Evolutionary conservation across 2,113 vertebrate species (phyloP).

Genomic region (Corythornis vintsioides): DNA sequence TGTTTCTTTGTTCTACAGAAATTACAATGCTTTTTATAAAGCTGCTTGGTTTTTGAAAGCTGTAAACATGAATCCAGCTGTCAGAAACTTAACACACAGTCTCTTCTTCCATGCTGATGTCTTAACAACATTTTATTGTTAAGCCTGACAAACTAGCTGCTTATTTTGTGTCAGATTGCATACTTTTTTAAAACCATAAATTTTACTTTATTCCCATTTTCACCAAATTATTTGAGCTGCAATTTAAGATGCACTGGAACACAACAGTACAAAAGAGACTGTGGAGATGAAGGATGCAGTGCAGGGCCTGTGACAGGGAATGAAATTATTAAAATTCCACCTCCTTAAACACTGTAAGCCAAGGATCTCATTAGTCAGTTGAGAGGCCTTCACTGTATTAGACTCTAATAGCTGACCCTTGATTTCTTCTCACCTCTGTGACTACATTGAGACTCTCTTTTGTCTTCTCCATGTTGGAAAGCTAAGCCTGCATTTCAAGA

Average conservation of each 20-base stretch:
- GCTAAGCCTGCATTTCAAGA: background rate
- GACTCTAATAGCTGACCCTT: background rate
- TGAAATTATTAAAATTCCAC: background rate
- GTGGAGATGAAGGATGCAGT: background rate
- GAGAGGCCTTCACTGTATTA: background rate
- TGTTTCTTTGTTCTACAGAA: conserved; percentile 26
- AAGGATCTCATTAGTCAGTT: background rate
- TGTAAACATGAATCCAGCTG: conserved; percentile 39
- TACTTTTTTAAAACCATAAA: conserved; percentile 13
- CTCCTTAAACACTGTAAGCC: background rate
- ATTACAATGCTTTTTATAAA: conserved; percentile 41
- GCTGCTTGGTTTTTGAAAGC: conserved; percentile 16
- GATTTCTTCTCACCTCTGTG: background rate
- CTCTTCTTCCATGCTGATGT: background rate
- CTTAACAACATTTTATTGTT: conserved; percentile 28
- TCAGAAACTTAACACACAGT: conserved; percentile 35
- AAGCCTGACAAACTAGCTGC: conserved; percentile 37
- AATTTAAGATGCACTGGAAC: conserved; percentile 19
- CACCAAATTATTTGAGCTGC: background rate
- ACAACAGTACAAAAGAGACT: background rate
- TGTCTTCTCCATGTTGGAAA: background rate
- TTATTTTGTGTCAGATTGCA: background rate
- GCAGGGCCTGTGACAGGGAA: background rate
- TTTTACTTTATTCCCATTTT: conserved; percentile 29
- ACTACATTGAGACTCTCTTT: background rate